Base-by-base conservation (phyloP, 2,113 vertebrate genomes). In the Gnathonemus echidnorhynchus region DNA sequence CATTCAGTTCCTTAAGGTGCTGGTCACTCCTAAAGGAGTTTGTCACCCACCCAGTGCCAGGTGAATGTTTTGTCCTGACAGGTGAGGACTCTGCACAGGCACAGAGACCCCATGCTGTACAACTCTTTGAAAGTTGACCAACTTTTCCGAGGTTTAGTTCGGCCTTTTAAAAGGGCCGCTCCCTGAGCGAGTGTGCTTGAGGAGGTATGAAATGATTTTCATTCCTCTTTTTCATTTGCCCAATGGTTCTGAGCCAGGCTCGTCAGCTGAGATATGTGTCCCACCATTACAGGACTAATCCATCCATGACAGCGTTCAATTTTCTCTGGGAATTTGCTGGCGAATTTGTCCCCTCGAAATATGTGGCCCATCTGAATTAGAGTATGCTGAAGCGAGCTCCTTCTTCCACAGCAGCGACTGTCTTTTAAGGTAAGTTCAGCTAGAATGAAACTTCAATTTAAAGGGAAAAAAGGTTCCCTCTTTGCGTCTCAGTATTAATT, bases 231-330 rank as follows among this genome's bases (percentile, higher is more conserved):
- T 97, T 96, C 97, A 95, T 97, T 97, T 98, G 95, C 92, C 94
- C 91, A 93, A 90, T 80, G 96, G 96, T 96, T 97, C 97, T 97
- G 97, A 97, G 97, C 92, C 87, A 96, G 96, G 96, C 97, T 98
- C 97, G 96, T 97, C 97, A 95, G 95, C 62, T 66, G 91, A 98
- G 97, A 98, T 98, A 97, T 97, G 98, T 98, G 97, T 97, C 97
- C 96, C 97, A 96, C 97, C 97, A 99, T 98, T 98, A 98, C 97
- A 97, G 97, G 96, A 96, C 95, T 98, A 98, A 99, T 99, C 97
- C 98, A 99, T 98, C 98, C 98, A 98, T 99, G 98, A 99, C 98
- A 98, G 97, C 97, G 97, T 98, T 98, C 98, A 98, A 98, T 98
- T 98, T 97, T 97, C 97, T 97, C 96, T 94, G 95, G 97, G 97